Conservation (phyloP, 1,140 invertebrate genomes). For the Octopus sinensis region DNA sequence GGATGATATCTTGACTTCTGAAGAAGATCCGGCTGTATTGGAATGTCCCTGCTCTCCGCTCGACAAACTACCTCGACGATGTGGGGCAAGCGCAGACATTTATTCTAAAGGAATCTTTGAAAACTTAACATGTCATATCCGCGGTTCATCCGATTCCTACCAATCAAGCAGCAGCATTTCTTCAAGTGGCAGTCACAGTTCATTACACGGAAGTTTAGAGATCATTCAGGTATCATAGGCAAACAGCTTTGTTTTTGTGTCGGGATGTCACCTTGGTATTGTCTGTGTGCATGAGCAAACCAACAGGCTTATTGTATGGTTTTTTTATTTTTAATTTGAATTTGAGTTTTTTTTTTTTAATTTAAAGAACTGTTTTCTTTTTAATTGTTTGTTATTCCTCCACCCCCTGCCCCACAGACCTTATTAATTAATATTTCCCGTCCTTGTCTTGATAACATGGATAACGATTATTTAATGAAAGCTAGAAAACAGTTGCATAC, state of each 20-base stretch:
- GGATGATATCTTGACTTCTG: conserved; percentile 50
- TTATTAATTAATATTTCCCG: too few species aligned
- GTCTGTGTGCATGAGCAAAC: neutral
- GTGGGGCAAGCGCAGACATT: conserved; percentile 32
- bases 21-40: conserved; percentile 25
- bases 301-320: neutral
- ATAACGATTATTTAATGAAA: too few species aligned
- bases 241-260: neutral
- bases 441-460: too few species aligned
- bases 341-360: neutral
- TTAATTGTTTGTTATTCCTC: neutral
- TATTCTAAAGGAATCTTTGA: conserved; percentile 29
- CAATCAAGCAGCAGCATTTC: conserved; percentile 54
- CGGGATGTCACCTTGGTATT: neutral
- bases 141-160: conserved; percentile 44
- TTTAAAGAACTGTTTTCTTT: conserved; percentile 4
- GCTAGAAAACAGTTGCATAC: too few species aligned
- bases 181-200: conserved; percentile 52
- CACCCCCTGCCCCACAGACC: neutral
- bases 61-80: conserved; percentile 34
- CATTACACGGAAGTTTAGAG: conserved; percentile 52
- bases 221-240: conserved; percentile 53
- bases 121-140: conserved; percentile 31
- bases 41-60: conserved; percentile 37
- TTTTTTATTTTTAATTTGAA: neutral